Base-by-base conservation (phyloP, 2,888 invertebrate species). In the Kuschelorhynchus macadamiae region DNA sequence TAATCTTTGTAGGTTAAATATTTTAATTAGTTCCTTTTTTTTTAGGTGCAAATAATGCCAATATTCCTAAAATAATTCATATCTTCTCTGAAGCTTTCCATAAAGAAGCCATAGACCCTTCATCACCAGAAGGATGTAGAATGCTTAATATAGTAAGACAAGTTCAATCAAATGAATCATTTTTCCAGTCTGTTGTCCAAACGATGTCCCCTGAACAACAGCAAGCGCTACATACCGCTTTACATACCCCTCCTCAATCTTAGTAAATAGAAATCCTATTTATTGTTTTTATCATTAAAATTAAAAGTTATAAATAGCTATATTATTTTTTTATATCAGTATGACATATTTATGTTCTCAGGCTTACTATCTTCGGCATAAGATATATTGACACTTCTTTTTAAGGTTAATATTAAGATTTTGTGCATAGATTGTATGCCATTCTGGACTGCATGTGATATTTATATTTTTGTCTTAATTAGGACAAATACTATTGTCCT, bases 21-120 rank as follows among this genome's bases (percentile, higher is more conserved):
- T n/a, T n/a, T n/a, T n/a, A n/a, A n/a, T n/a, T n/a, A n/a, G n/a
- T n/a, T n/a, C n/a, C n/a, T n/a, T n/a, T n/a, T 50, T 18, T 78
- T 80, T 56, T 72, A 83, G 96, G 96, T 60, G 90, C 89, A 65
- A 91, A 96, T 80, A 95, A 96, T 79, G 88, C 90, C 76, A 98
- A 98, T 84, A 88, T 98, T 79, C 96, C 96, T 67, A 89, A 90
- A 72, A 90, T 98, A 72, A 88, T 98, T 75, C 89, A 90, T 74
- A 92, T 96, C 77, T 92, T 98, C 73, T 95, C 96, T 0, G 95
- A 97, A 83, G 95, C 96, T 0, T 92, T 98, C 85, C 88, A 89
- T 73, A 88, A 90, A 77, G 94, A 94, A 79, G 96, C 93, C 36
- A 88, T 99, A 72, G 89, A 92, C 47, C 85, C 89, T 2, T 89